phyloP scores from a whole-genome alignment of 37 sponge, comb jelly and placozoan species.

The Theonella swinhoei region DNA sequence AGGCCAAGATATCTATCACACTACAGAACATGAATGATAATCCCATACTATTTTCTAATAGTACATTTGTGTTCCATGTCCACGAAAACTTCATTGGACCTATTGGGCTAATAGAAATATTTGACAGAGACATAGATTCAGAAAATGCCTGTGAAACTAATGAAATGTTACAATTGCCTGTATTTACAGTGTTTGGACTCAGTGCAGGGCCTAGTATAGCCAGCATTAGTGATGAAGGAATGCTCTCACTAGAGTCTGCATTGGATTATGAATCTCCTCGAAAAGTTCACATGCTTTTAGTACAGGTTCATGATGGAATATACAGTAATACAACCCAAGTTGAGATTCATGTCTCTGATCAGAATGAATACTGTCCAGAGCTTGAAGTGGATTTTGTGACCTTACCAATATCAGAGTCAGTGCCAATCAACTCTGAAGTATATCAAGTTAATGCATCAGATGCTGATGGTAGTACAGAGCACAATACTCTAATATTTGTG shows the following conservation, averaged over 20 bases:
- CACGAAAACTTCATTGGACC: conserved; percentile 43
- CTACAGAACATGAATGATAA: conserved; percentile 60
- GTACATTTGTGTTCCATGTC: background rate
- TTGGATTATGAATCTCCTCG: conserved; percentile 49
- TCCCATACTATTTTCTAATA: conserved; percentile 16
- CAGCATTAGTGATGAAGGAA: background rate
- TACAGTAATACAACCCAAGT: conserved; percentile 28
- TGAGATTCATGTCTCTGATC: conserved; percentile 34
- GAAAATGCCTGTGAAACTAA: background rate
- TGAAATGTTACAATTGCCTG: background rate
- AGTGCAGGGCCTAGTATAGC: background rate
- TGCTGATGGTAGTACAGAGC: conserved; percentile 39
- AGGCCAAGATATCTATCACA: conserved; percentile 23
- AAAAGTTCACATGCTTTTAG: background rate
- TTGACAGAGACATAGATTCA: conserved; percentile 26
- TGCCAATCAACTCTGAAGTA: background rate
- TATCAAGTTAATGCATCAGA: conserved; percentile 37
- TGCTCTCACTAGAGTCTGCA: conserved; percentile 16
- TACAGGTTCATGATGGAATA: conserved; percentile 32
- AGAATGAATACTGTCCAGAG: conserved; percentile 60
- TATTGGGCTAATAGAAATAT: conserved; percentile 13
- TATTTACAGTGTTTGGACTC: background rate
- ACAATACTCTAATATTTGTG: background rate
- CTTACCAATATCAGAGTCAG: conserved; percentile 39
- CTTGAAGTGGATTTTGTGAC: background rate